Evolutionary conservation across 1,140 invertebrate genomes (phyloP).

Genomic region (Plodia interpunctella): DNA sequence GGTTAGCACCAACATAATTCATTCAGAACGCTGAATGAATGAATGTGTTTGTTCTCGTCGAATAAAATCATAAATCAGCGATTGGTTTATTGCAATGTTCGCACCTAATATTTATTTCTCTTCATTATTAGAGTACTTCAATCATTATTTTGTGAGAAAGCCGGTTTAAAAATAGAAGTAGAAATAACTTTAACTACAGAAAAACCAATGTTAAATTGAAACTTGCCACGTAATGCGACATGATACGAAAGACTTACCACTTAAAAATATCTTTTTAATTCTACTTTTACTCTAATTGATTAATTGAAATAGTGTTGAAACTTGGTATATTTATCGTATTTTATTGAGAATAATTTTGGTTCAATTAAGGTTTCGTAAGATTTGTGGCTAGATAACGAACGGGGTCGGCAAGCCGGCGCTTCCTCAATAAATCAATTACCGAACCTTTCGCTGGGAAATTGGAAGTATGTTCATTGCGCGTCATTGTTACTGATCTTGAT

Average conservation of each 20-base stretch:
- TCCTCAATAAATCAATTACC: conserved; percentile 5
- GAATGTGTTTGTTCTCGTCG: neutral
- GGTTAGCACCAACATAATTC: neutral
- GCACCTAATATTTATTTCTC: too few relatives aligned
- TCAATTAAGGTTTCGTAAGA: neutral
- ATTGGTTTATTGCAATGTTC: too few relatives aligned
- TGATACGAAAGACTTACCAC: too few relatives aligned
- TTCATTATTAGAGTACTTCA: too few relatives aligned
- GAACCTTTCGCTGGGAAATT: neutral
- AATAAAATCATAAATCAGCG: neutral
- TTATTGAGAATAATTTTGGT: neutral
- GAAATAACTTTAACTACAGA: too few relatives aligned
- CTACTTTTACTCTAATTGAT: too few relatives aligned
- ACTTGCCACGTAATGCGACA: too few relatives aligned
- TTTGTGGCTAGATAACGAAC: neutral
- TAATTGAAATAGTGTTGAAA: too few relatives aligned
- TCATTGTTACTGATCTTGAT: neutral
- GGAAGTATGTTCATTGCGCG: neutral
- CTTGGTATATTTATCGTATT: neutral
- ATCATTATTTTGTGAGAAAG: too few relatives aligned
- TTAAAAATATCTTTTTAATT: too few relatives aligned
- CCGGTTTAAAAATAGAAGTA: too few relatives aligned
- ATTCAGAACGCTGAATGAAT: neutral
- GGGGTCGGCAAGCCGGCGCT: neutral
- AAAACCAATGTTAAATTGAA: too few relatives aligned